phyloP scores from a whole-genome alignment of 2,797 vertebrate genomes.

The Zalophus californianus region DNA sequence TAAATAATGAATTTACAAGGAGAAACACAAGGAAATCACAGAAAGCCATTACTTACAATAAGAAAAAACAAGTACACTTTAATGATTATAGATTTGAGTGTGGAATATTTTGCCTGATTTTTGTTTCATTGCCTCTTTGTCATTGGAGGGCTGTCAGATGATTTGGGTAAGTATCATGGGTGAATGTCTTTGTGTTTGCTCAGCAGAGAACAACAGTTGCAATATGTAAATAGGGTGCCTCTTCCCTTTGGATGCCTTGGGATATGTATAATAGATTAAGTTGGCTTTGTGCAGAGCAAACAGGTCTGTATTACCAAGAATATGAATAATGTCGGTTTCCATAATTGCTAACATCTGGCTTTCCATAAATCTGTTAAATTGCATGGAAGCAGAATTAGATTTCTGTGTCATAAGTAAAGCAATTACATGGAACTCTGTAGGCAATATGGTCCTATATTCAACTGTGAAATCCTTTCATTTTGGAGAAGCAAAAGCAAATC shows the following conservation, averaged over 20 bases:
- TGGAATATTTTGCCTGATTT: constrained; percentile 61
- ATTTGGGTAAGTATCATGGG: constrained; percentile 72
- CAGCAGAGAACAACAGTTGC: constrained; percentile 76
- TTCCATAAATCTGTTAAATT: constrained; percentile 91
- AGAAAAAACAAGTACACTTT: constrained; percentile 54
- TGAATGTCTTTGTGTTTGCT: constrained; percentile 80
- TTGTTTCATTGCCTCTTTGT: constrained; percentile 76
- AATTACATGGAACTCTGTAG: constrained; percentile 86
- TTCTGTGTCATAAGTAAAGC: constrained; percentile 88
- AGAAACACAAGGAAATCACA: constrained; percentile 70
- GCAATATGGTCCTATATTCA: constrained; percentile 82
- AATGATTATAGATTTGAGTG: constrained; percentile 75
- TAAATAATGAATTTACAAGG: constrained; percentile 80
- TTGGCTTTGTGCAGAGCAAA: constrained; percentile 87
- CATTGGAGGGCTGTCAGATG: constrained; percentile 61
- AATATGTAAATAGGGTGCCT: constrained; percentile 78
- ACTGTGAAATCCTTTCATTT: constrained; percentile 84
- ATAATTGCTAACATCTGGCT: constrained; percentile 91
- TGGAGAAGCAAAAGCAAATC: constrained; percentile 60
- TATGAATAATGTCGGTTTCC: constrained; percentile 89
- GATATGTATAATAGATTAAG: constrained; percentile 85
- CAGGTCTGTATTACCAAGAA: constrained; percentile 86
- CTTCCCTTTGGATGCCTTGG: constrained; percentile 80
- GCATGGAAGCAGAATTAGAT: constrained; percentile 88
- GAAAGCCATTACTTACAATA: constrained; percentile 75